These are phyloP conservation scores for Willisornis vidua DNA, from an alignment of 2,113 vertebrate species.

Conservation along the genomic window DNA sequence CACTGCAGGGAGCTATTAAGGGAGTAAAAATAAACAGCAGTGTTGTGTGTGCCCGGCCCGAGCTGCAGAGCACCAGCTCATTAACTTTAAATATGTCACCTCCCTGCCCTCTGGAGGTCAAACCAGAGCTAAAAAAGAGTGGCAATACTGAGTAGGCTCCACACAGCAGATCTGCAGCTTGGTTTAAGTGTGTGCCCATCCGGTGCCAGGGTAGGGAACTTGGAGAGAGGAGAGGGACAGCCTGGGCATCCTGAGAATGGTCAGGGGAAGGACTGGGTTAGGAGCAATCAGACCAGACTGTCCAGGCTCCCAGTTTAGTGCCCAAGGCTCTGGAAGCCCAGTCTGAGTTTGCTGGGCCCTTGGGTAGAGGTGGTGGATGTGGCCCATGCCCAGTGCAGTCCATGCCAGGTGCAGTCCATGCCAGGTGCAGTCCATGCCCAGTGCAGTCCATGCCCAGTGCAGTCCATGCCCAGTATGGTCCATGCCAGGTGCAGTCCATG, in stretches of 20 bases:
- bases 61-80: conserved; percentile 34
- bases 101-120: conserved; percentile 47
- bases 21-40: conserved; percentile 47
- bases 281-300: background rate
- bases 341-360: background rate
- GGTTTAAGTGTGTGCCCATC: background rate
- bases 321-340: background rate
- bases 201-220: background rate
- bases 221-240: background rate
- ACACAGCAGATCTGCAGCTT: background rate
- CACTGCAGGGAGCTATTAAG: conserved; percentile 23
- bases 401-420: no score
- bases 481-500: background rate
- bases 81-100: conserved; percentile 61
- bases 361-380: background rate
- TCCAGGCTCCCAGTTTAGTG: background rate
- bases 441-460: no score
- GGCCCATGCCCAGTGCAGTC: background rate
- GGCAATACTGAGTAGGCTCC: background rate
- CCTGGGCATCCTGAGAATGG: background rate
- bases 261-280: background rate
- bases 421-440: no score
- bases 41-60: background rate
- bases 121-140: background rate
- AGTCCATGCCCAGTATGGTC: no score